Percentiles rank a stretch among this genome's conserved stretches.
phyloP scores from a whole-genome alignment of 2,113 vertebrate species.

The Pagrus major region DNA sequence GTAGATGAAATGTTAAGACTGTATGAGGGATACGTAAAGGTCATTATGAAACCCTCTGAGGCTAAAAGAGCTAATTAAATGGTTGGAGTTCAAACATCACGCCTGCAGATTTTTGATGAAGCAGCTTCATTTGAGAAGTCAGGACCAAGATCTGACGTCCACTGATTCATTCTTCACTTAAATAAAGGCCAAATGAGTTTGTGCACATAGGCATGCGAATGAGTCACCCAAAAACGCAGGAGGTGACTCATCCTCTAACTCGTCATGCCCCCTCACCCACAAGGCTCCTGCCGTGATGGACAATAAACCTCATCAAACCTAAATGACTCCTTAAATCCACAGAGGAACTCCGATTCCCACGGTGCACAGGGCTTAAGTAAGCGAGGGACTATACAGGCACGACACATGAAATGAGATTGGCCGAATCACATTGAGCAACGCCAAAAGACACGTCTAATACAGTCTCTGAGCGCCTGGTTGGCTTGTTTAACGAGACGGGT shows the following conservation, averaged over 20 bases:
- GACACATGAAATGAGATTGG: not conserved
- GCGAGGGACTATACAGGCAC: not conserved
- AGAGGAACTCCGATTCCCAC: not conserved
- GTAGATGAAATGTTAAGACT: not conserved
- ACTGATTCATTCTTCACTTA: not conserved
- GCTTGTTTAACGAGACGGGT: too few relatives aligned
- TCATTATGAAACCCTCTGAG: not conserved
- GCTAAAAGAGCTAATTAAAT: not conserved
- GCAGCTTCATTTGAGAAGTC: not conserved
- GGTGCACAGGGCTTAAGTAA: not conserved
- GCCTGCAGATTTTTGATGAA: not conserved
- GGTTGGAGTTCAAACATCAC: not conserved
- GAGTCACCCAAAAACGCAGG: too few relatives aligned
- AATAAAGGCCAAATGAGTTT: not conserved
- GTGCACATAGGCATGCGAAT: not conserved
- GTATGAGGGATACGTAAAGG: not conserved
- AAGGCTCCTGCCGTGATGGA: not conserved
- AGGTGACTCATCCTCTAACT: slow-evolving; percentile 7
- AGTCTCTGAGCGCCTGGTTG: not conserved
- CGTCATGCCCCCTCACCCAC: not conserved
- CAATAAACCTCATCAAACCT: not conserved
- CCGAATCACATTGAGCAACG: too few relatives aligned
- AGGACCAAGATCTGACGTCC: not conserved
- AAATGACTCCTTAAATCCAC: not conserved
- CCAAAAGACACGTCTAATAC: too few relatives aligned